Base-by-base conservation (phyloP, 1,140 invertebrate genomes). In the Aplysia californica region DNA sequence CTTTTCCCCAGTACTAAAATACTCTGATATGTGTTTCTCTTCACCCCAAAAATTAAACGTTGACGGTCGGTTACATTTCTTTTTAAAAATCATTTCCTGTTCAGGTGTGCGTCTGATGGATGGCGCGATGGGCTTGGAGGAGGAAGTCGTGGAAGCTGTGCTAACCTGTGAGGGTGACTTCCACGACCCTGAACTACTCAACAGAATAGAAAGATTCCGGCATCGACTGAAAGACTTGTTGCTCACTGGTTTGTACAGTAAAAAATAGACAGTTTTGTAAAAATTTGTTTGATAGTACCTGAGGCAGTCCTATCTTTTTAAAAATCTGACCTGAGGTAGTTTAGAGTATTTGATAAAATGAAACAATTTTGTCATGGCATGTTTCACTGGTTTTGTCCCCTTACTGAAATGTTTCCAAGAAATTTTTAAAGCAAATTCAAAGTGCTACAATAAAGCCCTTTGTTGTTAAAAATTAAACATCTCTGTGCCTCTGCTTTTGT, bases 101-200 rank as follows among this genome's bases (percentile, higher is more conserved):
- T 61, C 18, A 61, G 82, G 84, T 84, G 82, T 74, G 69, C 61
- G 75, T 74, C 70, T 77, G 75, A 83, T 81, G 76, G 77, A 77
- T 78, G 82, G 85, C 93, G 91, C 91, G 89, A 95, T 95, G 94
- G 94, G 93, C 91, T 92, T 93, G 89, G 93, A 94, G 89, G 93
- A 93, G 91, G 93, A 94, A 91, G 92, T 93, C 90, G 90, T 93
- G 87, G 92, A 93, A 90, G 94, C 93, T 84, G 93, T 95, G 84
- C 92, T 95, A 88, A 95, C 94, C 76, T 95, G 94, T 90, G 93
- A 95, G 89, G 95, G 95, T 83, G 92, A 95, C 89, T 92, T 95
- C 80, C 91, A 92, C 84, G 94, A 95, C 90, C 94, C 94, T 82
- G 90, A 93, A 83, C 94, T 95, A 90, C 92, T 92, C 80, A 89